Base-by-base conservation (phyloP, 2,888 invertebrate genomes). In the Yponomeuta cagnagella region DNA sequence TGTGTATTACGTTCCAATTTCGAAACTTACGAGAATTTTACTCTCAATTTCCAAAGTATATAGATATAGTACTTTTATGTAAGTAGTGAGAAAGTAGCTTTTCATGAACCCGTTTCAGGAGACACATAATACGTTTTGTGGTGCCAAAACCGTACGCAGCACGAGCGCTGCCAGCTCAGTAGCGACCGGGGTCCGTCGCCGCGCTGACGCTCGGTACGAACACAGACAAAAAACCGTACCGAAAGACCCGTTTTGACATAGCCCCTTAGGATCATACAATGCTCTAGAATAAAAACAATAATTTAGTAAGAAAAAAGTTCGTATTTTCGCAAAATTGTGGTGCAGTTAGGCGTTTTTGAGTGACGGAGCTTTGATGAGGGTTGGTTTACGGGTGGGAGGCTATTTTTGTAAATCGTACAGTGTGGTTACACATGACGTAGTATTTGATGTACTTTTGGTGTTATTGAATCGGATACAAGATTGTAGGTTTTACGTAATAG, bases 161-260 rank as follows among this genome's bases (percentile, higher is more conserved):
- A 77, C 75, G 76, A 76, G 63, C 78, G 79, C 79, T 82, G 84
- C 82, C 88, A 85, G 87, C 87, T 85, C 89, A 90, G 91, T 91
- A 82, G 85, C 80, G 78, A 76, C 77, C 75, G 81, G 79, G 82
- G 75, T 87, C 86, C 86, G 89, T 80, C 70, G 72, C 75, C 81
- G 89, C 80, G 82, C 76, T 81, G 88, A 79, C 84, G 85, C 82
- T 58, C 52, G 52, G 52, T 58, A 15, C 68, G 71, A 72, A 23
- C 78, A 75, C 77, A 63, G 6, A 48, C 68, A 37, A 33, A 15
- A 12, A 12, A 4, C 37, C 48, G 68, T 12, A n/a, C 67, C 43
- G 43, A 80, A 76, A 77, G 74, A 76, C 76, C 85, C 80, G 80
- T 79, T 83, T 79, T 75, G 73, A 80, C 78, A 63, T 73, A 75